phyloP scores from a whole-genome alignment of 2,888 invertebrate genomes.

The Metacarcinus magister region DNA sequence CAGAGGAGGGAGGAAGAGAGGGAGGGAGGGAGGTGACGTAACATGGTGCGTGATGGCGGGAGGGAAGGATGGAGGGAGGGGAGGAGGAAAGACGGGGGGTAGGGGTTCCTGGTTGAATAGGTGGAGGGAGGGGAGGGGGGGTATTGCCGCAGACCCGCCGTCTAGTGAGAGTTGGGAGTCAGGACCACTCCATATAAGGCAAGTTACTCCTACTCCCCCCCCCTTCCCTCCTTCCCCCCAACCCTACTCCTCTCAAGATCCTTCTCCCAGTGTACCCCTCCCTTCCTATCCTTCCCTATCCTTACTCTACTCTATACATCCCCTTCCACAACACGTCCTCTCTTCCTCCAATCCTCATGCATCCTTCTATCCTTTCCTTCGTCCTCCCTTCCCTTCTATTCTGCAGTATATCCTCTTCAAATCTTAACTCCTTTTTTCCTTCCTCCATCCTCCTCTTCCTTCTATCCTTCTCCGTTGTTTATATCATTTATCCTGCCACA shows the following conservation, averaged over 20 bases:
- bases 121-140: neutral
- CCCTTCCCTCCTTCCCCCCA: neutral
- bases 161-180: neutral
- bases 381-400: too few species aligned
- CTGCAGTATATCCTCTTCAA: too few species aligned
- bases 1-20: neutral
- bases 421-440: too few species aligned
- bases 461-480: neutral
- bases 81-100: neutral
- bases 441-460: too few species aligned
- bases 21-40: neutral
- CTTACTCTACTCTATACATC: neutral
- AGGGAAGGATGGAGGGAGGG: neutral
- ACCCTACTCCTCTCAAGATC: neutral
- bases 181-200: constrained; percentile 36
- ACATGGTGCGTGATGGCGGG: neutral
- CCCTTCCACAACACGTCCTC: neutral
- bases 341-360: neutral
- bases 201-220: neutral
- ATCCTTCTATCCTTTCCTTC: too few species aligned
- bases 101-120: neutral
- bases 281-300: neutral
- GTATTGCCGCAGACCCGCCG: neutral
- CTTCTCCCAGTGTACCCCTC: neutral
- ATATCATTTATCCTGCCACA: neutral